Base-by-base conservation (phyloP, 2,797 vertebrate genomes). In the Anas acuta region DNA sequence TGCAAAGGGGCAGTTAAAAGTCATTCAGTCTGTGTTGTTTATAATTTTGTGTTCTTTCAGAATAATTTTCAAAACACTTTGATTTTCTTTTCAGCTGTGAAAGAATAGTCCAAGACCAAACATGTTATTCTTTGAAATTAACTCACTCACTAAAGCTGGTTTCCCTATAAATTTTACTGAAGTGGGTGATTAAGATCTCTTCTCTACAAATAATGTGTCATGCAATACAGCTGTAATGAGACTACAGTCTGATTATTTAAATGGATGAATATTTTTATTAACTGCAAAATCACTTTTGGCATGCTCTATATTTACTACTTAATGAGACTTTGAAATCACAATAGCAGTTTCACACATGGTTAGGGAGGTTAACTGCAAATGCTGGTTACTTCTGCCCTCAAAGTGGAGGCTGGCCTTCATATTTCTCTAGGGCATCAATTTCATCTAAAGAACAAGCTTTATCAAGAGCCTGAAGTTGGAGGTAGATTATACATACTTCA, bases 61-160 rank as follows among this genome's bases (percentile, higher is more conserved):
- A 90, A 72, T 78, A 72, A 95, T 90, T 96, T 97, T 88, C 88
- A 92, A 96, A 96, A 93, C 91, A 81, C 92, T 95, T 91, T 93
- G 87, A 95, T 96, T 92, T 95, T 95, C 88, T 87, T 94, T 96
- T 97, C 97, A 97, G 90, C 96, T 96, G 95, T 94, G 94, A 95
- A 95, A 96, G 92, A 97, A 96, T 96, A 96, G 94, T 83, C 79
- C 87, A 92, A 94, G 84, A 95, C 74, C 84, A 96, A 97, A 97
- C 96, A 97, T 94, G 96, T 96, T 95, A 96, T 96, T 97, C 96
- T 97, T 95, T 95, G 94, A 97, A 97, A 97, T 97, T 96, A 97
- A 90, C 84, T 93, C 76, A 61, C 83, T 86, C 79, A 79, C 83
- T 96, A 70, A 95, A 87, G 85, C 92, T 96, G 66, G 57, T 85